phyloP scores from a whole-genome alignment of 2,888 invertebrate genomes.

The Saturnia pavonia region DNA sequence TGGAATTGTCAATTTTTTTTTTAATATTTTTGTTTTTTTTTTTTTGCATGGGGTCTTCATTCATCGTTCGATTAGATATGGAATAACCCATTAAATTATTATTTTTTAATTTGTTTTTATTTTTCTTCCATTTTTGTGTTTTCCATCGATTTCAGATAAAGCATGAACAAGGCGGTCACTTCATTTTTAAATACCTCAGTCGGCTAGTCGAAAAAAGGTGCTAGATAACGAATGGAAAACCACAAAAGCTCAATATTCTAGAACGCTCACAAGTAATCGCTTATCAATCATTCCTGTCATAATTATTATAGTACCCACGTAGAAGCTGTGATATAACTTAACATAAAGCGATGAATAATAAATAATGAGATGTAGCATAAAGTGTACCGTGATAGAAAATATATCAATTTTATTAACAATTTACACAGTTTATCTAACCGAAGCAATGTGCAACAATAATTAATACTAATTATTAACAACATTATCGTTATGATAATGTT shows the following conservation, averaged over 20 bases:
- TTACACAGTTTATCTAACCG: background rate
- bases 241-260: background rate
- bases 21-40: too few species aligned
- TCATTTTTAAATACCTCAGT: slow-evolving; percentile 52
- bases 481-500: background rate
- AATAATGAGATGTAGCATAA: background rate
- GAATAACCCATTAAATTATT: too few species aligned
- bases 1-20: too few species aligned
- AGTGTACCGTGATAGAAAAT: background rate
- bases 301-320: background rate
- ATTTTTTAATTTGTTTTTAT: background rate
- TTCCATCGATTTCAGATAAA: slow-evolving; percentile 60
- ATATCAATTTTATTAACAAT: background rate
- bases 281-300: background rate
- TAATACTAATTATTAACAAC: background rate
- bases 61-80: too few species aligned
- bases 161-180: slow-evolving; percentile 42
- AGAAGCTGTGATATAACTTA: slow-evolving; percentile 8
- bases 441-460: background rate
- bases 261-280: background rate
- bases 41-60: too few species aligned
- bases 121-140: slow-evolving; percentile 33
- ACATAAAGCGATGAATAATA: slow-evolving; percentile 2
- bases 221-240: background rate
- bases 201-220: slow-evolving; percentile 39